Evolutionary conservation across 2,888 invertebrate genomes (phyloP).

Genomic region (Escarpia spicata): DNA sequence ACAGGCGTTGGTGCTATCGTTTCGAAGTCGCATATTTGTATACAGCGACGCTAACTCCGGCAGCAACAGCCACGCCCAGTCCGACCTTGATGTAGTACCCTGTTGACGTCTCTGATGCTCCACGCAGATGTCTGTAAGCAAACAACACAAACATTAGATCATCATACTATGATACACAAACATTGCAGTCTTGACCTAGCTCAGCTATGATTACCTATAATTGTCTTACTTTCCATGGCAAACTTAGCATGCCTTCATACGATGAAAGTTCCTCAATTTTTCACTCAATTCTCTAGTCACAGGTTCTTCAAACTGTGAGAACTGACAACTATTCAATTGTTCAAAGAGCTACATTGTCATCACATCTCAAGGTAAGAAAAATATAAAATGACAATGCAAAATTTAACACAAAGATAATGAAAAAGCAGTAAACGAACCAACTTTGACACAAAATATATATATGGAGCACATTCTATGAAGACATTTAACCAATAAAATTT

Average conservation of each 20-base stretch:
- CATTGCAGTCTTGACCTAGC: background rate
- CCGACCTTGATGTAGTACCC: slow-evolving; percentile 38
- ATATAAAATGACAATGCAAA: background rate
- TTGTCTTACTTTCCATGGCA: background rate
- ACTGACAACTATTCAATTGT: background rate
- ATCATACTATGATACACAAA: background rate
- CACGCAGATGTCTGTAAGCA: slow-evolving; percentile 37
- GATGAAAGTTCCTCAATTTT: background rate
- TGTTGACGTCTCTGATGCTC: slow-evolving; percentile 29
- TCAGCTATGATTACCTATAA: background rate
- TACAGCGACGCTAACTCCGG: slow-evolving; percentile 34
- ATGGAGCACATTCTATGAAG: background rate
- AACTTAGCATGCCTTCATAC: background rate
- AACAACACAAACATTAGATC: background rate
- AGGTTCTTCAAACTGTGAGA: background rate
- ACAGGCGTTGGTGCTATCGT: background rate
- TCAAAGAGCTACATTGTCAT: background rate
- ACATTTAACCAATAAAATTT: background rate
- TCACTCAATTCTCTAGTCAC: background rate
- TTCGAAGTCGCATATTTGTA: slow-evolving; percentile 28
- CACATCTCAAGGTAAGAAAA: background rate
- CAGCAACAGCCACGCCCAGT: slow-evolving; percentile 35
- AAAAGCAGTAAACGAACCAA: background rate
- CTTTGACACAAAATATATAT: background rate
- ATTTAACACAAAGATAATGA: background rate